Evolutionary conservation across 1,140 invertebrate species (phyloP), one percentile per base, ranked within the genome.

Genomic region (Oppia nitens): DNA sequence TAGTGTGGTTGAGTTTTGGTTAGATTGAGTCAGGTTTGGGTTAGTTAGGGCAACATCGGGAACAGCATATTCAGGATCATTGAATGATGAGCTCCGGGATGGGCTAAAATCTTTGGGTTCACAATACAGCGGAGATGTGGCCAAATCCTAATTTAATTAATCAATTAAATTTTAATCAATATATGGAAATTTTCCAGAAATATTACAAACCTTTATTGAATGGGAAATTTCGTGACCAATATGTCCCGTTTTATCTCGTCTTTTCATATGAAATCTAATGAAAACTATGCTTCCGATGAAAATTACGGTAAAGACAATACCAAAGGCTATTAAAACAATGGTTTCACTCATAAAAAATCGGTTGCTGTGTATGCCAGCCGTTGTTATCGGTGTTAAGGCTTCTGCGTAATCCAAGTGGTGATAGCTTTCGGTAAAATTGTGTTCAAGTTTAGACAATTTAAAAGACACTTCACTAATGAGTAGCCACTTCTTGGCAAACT

Each of bases 401-500:
- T 47, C n/a, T n/a, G n/a, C n/a, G n/a, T n/a, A n/a, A n/a, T n/a
- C n/a, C n/a, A n/a, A n/a, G n/a, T n/a, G n/a, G n/a, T n/a, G n/a
- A n/a, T n/a, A n/a, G n/a, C n/a, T n/a, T n/a, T n/a, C n/a, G n/a
- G 32, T 27, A 11, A 53, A 49, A 45, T 32, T 12, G n/a, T 26
- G 26, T 47, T 14, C 53, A 11, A 24, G 40, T 23, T 55, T 17
- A 47, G 45, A 14, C 23, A 29, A 26, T 27, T 28, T 11, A 28
- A 50, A 47, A 20, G n/a, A 17, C 24, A 32, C 77, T 74, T 93
- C 89, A 70, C 85, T 88, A 65, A 94, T 79, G 71, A 94, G 81
- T 61, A 94, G 85, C 87, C 87, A 93, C 55, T 79, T 77, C 6
- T 40, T 40, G 3, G 85, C 78, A 71, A 92, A 93, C 64, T 78